These are phyloP conservation scores for Perodicticus potto DNA, from an alignment of 2,797 vertebrate genomes.

Conservation along the genomic window DNA sequence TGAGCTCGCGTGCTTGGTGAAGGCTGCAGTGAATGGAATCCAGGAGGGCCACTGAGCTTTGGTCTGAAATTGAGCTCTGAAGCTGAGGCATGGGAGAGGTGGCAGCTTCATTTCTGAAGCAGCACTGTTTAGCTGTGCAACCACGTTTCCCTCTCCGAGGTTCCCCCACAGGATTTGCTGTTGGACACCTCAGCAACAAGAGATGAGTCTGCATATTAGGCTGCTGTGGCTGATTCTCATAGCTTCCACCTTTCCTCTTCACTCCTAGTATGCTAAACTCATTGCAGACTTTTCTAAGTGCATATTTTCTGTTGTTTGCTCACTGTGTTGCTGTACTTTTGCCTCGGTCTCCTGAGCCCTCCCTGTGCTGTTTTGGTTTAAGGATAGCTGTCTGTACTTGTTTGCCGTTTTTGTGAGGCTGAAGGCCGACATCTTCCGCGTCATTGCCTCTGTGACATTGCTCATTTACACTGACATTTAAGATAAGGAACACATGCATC, in stretches of 20 bases:
- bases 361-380: not conserved
- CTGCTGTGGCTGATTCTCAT: not conserved
- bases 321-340: not conserved
- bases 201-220: not conserved
- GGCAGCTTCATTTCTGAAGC: not conserved
- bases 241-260: not conserved
- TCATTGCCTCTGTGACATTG: not conserved
- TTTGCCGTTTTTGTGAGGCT: not conserved
- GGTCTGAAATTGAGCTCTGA: not conserved
- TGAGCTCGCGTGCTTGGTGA: not conserved
- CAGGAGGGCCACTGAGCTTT: not conserved
- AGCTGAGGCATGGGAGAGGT: not conserved
- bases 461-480: not conserved
- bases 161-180: not conserved
- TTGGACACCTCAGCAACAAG: not conserved
- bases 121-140: not conserved
- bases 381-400: not conserved
- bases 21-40: not conserved
- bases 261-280: not conserved
- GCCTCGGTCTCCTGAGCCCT: no score
- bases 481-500: not conserved
- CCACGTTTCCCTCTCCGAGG: no score
- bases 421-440: not conserved
- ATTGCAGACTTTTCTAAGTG: not conserved
- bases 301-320: not conserved